Conservation (phyloP, 2,888 invertebrate genomes). For the Sthenelais limicola region DNA sequence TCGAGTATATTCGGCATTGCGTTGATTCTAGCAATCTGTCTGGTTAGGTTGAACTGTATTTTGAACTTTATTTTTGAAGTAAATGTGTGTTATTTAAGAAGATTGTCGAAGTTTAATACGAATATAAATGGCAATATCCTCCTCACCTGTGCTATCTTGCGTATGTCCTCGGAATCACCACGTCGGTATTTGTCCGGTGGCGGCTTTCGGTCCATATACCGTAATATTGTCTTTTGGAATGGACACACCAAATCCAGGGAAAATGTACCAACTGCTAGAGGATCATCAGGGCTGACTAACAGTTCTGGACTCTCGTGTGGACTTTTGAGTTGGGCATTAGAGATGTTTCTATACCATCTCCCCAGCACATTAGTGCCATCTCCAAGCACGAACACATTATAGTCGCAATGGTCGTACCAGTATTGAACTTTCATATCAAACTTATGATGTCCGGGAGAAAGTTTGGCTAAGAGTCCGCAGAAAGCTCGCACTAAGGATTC, state of each 20-base stretch:
- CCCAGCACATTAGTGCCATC: conserved; percentile 40
- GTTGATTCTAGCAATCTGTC: too few relatives aligned
- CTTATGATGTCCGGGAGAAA: conserved; percentile 35
- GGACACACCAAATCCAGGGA: too few relatives aligned
- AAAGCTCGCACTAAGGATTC: conserved; percentile 31
- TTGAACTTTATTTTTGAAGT: too few relatives aligned
- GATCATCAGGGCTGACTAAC: background rate
- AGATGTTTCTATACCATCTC: conserved; percentile 29
- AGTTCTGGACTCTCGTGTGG: conserved; percentile 37
- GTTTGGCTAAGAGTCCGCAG: background rate
- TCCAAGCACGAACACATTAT: conserved; percentile 28
- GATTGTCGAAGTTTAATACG: too few relatives aligned
- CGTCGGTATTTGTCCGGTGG: conserved; percentile 25
- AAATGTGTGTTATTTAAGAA: too few relatives aligned
- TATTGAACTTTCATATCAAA: conserved; percentile 15
- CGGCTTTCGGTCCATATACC: conserved; percentile 32
- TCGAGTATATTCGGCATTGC: too few relatives aligned
- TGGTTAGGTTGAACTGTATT: too few relatives aligned
- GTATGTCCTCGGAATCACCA: conserved; percentile 1
- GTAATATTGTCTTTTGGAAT: conserved; percentile 12
- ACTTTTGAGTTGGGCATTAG: conserved; percentile 7
- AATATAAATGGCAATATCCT: background rate
- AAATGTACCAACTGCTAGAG: conserved; percentile 2
- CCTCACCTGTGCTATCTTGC: conserved; percentile 37
- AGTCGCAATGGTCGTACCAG: conserved; percentile 44